Conservation (phyloP, 2,797 vertebrate genomes). For the Poeciliopsis gracilis region DNA sequence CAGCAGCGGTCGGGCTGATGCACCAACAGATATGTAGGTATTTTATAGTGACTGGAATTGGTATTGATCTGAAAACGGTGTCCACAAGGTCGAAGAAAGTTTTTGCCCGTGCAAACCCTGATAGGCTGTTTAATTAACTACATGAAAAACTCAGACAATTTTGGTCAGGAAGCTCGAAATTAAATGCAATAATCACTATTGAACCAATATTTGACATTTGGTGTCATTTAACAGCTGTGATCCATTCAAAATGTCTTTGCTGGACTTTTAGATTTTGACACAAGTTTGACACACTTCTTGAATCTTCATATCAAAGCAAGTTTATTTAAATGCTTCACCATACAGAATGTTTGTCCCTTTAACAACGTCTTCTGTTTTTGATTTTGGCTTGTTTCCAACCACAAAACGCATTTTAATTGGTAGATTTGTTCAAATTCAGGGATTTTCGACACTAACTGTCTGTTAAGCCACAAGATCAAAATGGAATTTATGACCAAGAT, state of each 20-base stretch:
- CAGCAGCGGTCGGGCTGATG: not conserved
- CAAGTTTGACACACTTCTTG: not conserved
- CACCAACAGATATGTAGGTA: constrained; percentile 18
- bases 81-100: not conserved
- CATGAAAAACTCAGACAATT: not conserved
- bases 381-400: not conserved
- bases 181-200: not conserved
- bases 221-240: not conserved
- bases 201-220: not conserved
- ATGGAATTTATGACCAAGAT: not conserved
- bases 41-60: constrained; percentile 42
- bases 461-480: not conserved
- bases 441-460: not conserved
- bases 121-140: not conserved
- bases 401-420: not conserved
- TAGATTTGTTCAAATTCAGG: not conserved
- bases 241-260: not conserved
- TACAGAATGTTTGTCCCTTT: not conserved
- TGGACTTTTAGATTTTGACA: not conserved
- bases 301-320: not conserved
- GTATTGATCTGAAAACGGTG: constrained; percentile 47
- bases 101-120: not conserved
- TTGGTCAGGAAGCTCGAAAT: not conserved
- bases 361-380: not conserved
- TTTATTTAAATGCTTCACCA: not conserved